Evolutionary conservation across 2,113 vertebrate species (phyloP).

Genomic region (Micronycteris hirsuta): DNA sequence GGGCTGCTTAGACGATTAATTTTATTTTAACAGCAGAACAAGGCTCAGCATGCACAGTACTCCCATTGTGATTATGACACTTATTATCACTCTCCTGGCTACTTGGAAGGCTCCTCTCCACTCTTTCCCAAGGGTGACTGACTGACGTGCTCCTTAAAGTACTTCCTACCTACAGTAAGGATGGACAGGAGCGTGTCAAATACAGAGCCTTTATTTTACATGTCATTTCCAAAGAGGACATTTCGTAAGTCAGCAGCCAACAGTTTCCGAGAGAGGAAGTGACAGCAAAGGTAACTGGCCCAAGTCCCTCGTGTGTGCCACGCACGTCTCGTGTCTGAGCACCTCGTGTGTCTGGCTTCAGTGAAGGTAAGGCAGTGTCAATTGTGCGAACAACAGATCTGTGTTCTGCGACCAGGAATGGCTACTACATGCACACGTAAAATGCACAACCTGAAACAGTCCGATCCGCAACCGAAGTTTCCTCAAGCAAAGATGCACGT

Average conservation of each 20-base stretch:
- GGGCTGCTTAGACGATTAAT: background rate
- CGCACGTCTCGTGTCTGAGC: slow-evolving; percentile 79
- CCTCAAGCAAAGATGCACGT: slow-evolving; percentile 76
- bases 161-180: slow-evolving; percentile 37
- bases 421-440: slow-evolving; percentile 82
- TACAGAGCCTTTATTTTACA: slow-evolving; percentile 83
- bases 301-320: slow-evolving; percentile 92
- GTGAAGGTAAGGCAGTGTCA: slow-evolving; percentile 89
- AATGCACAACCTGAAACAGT: slow-evolving; percentile 84
- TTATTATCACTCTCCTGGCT: background rate
- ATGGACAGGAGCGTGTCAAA: slow-evolving; percentile 66
- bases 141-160: background rate
- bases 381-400: slow-evolving; percentile 83
- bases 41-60: background rate
- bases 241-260: slow-evolving; percentile 81
- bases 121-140: background rate
- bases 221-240: slow-evolving; percentile 77
- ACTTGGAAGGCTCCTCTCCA: background rate
- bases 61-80: background rate
- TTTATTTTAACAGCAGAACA: background rate
- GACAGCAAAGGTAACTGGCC: slow-evolving; percentile 85
- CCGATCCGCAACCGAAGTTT: slow-evolving; percentile 60
- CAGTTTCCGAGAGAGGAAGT: slow-evolving; percentile 79
- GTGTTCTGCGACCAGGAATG: slow-evolving; percentile 68
- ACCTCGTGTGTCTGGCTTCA: slow-evolving; percentile 81